Evolutionary conservation across 2,113 vertebrate genomes (phyloP).

Genomic region (Bagarius yarrelli): DNA sequence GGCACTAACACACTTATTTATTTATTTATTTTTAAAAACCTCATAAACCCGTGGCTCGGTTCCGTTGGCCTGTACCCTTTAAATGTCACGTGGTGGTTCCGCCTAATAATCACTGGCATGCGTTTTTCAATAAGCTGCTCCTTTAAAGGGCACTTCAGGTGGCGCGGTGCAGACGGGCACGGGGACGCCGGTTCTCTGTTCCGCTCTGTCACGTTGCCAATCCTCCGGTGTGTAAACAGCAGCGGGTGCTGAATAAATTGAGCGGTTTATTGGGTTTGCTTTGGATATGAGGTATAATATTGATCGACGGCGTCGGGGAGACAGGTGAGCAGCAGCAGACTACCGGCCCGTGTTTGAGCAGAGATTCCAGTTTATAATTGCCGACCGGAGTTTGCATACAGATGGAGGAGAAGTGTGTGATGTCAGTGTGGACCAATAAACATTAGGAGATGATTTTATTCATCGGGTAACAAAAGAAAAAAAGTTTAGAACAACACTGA

Average conservation of each 20-base stretch:
- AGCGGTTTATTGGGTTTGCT: constrained; percentile 69
- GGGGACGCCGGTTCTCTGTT: background rate
- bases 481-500: too few relatives aligned
- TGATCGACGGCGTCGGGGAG: constrained; percentile 58
- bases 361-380: constrained; percentile 73
- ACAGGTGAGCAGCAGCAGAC: constrained; percentile 58
- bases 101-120: constrained; percentile 14
- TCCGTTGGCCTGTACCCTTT: constrained; percentile 20
- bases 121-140: background rate
- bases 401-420: constrained; percentile 40
- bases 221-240: constrained; percentile 47
- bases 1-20: constrained; percentile 30
- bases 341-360: constrained; percentile 65
- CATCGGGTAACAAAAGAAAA: too few relatives aligned
- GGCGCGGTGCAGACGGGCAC: background rate
- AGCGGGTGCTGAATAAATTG: constrained; percentile 50
- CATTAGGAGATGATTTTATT: too few relatives aligned
- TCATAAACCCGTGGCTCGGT: background rate
- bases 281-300: constrained; percentile 75
- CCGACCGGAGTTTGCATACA: constrained; percentile 63
- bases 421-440: too few relatives aligned
- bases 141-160: constrained; percentile 8
- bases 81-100: background rate
- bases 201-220: constrained; percentile 28
- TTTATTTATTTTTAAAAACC: background rate